These are phyloP conservation scores for Magallana gigas DNA, from an alignment of 1,140 invertebrate genomes.

Conservation along the genomic window DNA sequence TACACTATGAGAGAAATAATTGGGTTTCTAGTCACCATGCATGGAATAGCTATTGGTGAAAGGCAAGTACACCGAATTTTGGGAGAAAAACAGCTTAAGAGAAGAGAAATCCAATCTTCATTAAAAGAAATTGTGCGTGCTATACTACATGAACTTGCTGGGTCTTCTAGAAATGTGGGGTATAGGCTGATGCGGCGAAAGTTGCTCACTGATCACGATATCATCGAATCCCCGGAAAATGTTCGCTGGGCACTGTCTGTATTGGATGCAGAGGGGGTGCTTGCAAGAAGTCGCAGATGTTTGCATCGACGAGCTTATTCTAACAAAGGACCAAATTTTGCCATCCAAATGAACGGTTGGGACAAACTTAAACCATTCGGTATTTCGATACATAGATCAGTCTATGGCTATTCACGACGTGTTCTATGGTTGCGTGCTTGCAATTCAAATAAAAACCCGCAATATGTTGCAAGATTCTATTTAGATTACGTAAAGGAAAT, in stretches of 20 bases:
- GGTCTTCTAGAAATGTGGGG: slow-evolving; percentile 11
- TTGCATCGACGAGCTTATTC: background rate
- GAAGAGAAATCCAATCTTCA: background rate
- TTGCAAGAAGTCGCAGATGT: background rate
- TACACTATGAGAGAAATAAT: slow-evolving; percentile 36
- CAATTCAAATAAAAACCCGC: slow-evolving; percentile 42
- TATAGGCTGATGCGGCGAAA: slow-evolving; percentile 29
- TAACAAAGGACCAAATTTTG: slow-evolving; percentile 51
- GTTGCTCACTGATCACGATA: background rate
- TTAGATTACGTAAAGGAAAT: slow-evolving; percentile 35
- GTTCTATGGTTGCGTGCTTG: slow-evolving; percentile 45
- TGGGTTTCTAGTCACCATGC: background rate
- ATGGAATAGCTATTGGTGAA: background rate
- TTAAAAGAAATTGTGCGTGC: slow-evolving; percentile 38
- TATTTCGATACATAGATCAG: slow-evolving; percentile 17
- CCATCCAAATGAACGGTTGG: slow-evolving; percentile 45
- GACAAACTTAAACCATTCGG: slow-evolving; percentile 48
- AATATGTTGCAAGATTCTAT: slow-evolving; percentile 38
- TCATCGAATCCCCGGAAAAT: background rate
- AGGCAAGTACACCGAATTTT: background rate
- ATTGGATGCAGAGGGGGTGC: slow-evolving; percentile 24
- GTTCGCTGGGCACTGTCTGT: background rate
- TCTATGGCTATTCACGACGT: slow-evolving; percentile 46
- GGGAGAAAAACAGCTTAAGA: background rate
- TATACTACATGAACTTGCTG: slow-evolving; percentile 11